Evolutionary conservation across 2,888 invertebrate genomes (phyloP), one percentile per base, ranked within the genome.

Genomic region (Dasypolia templi): DNA sequence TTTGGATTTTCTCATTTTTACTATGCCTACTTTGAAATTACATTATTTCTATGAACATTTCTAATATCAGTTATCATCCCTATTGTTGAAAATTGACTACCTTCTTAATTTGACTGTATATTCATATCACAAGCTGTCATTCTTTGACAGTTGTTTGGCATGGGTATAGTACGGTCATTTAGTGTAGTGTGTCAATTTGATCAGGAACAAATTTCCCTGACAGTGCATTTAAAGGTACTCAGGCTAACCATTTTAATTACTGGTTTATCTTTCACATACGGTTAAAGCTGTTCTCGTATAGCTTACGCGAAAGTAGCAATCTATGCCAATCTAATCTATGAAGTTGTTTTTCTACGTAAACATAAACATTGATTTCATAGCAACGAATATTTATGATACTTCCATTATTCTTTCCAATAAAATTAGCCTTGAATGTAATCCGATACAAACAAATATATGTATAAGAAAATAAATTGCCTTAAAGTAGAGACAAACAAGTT

Each of bases 381-480:
- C 22, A 35, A 51, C 39, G 26, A 39, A 29, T 65, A 61, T 55
- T 46, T 65, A 56, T 46, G 53, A 26, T 59, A 32, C 55, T 17
- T 6, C 49, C 32, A 64, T 65, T 55, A 64, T 61, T 74, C 46
- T 2, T 26, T 44, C 39, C 58, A 56, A 64, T 67, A 19, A 74
- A 83, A 83, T 61, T 56, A 66, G 39, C 80, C 62, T 72, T 66
- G 68, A 49, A 64, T 75, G 68, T 65, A 61, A 81, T 56, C 53
- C 64, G 71, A 79, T 82, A 72, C 55, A 66, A 69, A 66, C 84
- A 63, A 69, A 79, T 79, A 72, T 53, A 72, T 79, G 69, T 53
- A 72, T 66, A 83, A 75, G 75, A 79, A 83, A 83, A 82, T 63
- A 72, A 83, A 83, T 72, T 71, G 61, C 66, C 61, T 29, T 66